Evolutionary conservation across 2,888 invertebrate genomes (phyloP), one percentile per base, ranked within the genome.

Genomic region (Oeneis ivallda): DNA sequence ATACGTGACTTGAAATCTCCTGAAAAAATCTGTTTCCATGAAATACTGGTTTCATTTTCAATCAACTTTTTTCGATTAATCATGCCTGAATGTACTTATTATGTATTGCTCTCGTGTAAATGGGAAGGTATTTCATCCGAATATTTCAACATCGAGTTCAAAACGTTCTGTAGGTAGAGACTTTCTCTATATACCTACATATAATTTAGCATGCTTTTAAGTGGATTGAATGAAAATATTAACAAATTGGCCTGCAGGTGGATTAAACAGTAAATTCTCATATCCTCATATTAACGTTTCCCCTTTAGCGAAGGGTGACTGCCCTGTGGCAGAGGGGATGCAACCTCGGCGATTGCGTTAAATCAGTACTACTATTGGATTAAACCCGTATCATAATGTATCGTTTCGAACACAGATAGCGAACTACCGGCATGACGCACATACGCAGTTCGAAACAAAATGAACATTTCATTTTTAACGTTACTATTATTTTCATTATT

Each of bases 201-300:
- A 78, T 78, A 78, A 79, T 80, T 75, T 74, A 76, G 76, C 79
- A 73, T 75, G 79, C 79, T 86, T 89, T 91, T 87, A 89, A 90
- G 86, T 88, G 90, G 86, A 92, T 91, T 91, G 88, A 89, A 86
- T 86, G 89, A 86, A 88, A 91, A 89, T 91, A 90, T 89, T 90
- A 89, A 89, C 90, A 90, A 90, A 91, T 89, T 91, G 88, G 88
- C 90, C 86, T 85, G 86, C 81, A 88, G 88, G 85, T 81, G 87
- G 86, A 91, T 91, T 91, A 88, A 90, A 87, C 89, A 88, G 90
- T 92, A 91, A 91, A 92, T 91, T 91, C 89, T 92, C 91, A 91
- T 92, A 91, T 90, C 86, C 89, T 87, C 83, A 79, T 88, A 89
- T 91, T 91, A 89, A 82, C 83, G 81, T 84, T 85, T 86, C 91